A percentile compares a stretch with the other conserved stretches of the same genome.
These are phyloP conservation scores for Gambusia holbrooki DNA, from an alignment of 2,113 vertebrate species.

Conservation along the genomic window DNA sequence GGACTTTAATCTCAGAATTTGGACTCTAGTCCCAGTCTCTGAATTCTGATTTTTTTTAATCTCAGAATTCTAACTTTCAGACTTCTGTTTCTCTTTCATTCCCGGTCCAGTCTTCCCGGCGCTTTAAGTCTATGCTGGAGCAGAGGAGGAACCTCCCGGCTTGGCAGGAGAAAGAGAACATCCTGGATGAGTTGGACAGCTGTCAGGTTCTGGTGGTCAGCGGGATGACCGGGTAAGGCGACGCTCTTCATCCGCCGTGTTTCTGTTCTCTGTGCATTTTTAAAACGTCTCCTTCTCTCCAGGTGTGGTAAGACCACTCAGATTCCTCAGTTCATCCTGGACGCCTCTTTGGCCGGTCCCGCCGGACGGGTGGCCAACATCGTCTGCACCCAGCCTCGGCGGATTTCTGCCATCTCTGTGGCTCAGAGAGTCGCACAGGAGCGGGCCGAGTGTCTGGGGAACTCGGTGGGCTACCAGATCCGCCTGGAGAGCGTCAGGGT, in stretches of 20 bases:
- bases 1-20: no score
- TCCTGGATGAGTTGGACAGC: slow-evolving; percentile 82
- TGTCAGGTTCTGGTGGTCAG: slow-evolving; percentile 95
- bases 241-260: not conserved
- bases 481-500: slow-evolving; percentile 94
- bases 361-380: slow-evolving; percentile 87
- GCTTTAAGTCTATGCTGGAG: slow-evolving; percentile 87
- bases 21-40: no score
- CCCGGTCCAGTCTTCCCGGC: slow-evolving; percentile 83
- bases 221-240: slow-evolving; percentile 95
- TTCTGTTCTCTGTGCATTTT: not conserved
- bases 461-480: slow-evolving; percentile 96
- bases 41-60: no score
- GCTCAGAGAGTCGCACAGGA: slow-evolving; percentile 94
- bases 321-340: slow-evolving; percentile 97
- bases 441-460: slow-evolving; percentile 87
- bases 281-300: not conserved
- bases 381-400: slow-evolving; percentile 95
- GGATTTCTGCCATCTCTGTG: slow-evolving; percentile 96
- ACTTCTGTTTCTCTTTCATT: not conserved
- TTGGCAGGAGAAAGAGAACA: slow-evolving; percentile 88
- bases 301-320: slow-evolving; percentile 99
- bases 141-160: slow-evolving; percentile 93
- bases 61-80: no score
- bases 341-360: slow-evolving; percentile 83